Base-by-base conservation (phyloP, 30 jellyfish, hydroid and myxozoan genomes). In the Rhopilema esculentum region DNA sequence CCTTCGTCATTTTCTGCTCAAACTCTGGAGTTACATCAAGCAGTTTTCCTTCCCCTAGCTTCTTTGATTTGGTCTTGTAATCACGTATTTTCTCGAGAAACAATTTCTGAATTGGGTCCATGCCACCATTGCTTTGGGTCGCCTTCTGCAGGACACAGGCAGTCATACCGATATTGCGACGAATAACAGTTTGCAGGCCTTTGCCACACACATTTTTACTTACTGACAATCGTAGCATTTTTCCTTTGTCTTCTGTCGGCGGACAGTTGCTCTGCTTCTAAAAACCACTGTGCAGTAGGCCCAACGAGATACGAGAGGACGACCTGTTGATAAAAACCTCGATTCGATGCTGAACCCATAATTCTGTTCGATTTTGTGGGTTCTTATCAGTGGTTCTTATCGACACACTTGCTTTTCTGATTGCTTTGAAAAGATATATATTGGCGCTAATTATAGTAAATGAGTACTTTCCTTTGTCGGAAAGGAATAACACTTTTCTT, bases 91-190 rank as follows among this genome's bases (percentile, higher is more conserved):
- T 93, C 57, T 88, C 97, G 28, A 93, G 79, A 31, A 93, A 93
- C 86, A 93, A 68, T 71, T 80, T 82, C 88, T 93, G 98, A 65
- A 93, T 75, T 0, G 98, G 98, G 93, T 93, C 98, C 48, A 79
- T 49, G 70, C 71, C 81, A 79, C 69, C 27, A 32, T 61, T 57
- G 57, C 76, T 50, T 8, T 75, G 0, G 16, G 84, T 49, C 24
- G 97, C 90, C 80, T 63, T 74, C 25, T 84, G 80, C 21, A 62
- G 25, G 9, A 49, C 82, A 32, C 53, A 79, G 48, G 91, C 67
- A 1, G 94, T 50, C n/a, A 81, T 80, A 25, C 95, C 92, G 65
- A 90, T 82, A 48, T 83, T 65, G 28, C 97, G 86, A 25, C 92
- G 87, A n/a, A 73, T 27, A 16, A 80, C 85, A 26, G 25, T 17